Evolutionary conservation across 2,113 vertebrate species (phyloP), one percentile per base, ranked within the genome.

Genomic region (Corythornis madagascariensis): DNA sequence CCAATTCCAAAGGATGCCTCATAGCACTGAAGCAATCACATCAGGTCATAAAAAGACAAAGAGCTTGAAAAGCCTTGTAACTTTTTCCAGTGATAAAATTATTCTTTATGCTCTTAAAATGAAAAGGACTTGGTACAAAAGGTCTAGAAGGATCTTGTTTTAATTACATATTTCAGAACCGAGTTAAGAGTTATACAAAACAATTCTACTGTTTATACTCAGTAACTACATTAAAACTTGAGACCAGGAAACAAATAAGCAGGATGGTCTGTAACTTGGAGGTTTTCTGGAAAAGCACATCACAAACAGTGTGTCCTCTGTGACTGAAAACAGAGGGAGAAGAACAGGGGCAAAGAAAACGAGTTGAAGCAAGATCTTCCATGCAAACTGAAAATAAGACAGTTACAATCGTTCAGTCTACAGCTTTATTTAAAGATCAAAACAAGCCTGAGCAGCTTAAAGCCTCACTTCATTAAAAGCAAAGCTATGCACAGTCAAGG

Each of bases 131-230:
- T 38, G 8, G 35, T 75, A 78, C 45, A 94, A 78, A 66, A 67
- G 28, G 56, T 45, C 55, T 82, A n/a, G 50, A 85, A 92, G 81
- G 28, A 65, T 84, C 42, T 86, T 33, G 0, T 42, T 96, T 89
- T 94, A 93, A 92, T 96, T 90, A 90, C 16, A 33, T 50, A 75
- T 92, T 96, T 92, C 71, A 87, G 93, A 96, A 75, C 33, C 35
- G 21, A 91, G 67, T 95, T 96, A 33, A n/a, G 17, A 90, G 67
- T 95, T 96, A 76, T 7, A 74, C 33, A 83, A 82, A 78, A 80
- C 28, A 94, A 72, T 81, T 79, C 48, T 71, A 87, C 11, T 78
- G 74, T 43, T 94, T 83, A 84, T 18, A 89, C 28, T 52, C 80
- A 78, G 67, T 86, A 81, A 86, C 64, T 67, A 78, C 7, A 93